A percentile compares a stretch with the other conserved stretches of the same genome.
These are phyloP conservation scores for Tenebrio molitor DNA, from an alignment of 1,140 invertebrate genomes.

Conservation along the genomic window DNA sequence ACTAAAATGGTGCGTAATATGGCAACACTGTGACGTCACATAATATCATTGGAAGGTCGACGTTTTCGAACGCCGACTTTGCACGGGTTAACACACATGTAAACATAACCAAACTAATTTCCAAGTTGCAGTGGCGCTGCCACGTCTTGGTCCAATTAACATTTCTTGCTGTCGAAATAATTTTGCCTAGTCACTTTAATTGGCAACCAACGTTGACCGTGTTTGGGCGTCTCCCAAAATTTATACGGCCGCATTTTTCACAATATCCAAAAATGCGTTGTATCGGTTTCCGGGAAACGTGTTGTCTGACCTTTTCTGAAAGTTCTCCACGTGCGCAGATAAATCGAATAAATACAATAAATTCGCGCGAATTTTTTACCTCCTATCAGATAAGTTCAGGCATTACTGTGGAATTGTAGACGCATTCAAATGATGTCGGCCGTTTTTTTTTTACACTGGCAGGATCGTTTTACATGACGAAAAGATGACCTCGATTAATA, in stretches of 20 bases:
- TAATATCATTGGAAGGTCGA: constrained; percentile 35
- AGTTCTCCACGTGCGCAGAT: constrained; percentile 33
- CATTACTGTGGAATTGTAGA: constrained; percentile 1
- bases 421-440: constrained; percentile 12
- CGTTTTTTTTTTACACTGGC: not conserved
- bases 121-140: constrained; percentile 7
- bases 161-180: not conserved
- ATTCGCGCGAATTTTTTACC: constrained; percentile 31
- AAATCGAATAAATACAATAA: constrained; percentile 26
- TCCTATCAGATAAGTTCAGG: not conserved
- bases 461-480: constrained; percentile 17
- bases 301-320: constrained; percentile 21
- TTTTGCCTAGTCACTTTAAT: constrained; percentile 10
- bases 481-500: constrained; percentile 39
- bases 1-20: constrained; percentile 40
- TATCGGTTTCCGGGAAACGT: not conserved
- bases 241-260: not conserved
- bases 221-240: not conserved
- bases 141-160: not conserved
- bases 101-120: constrained; percentile 25
- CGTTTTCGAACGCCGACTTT: constrained; percentile 23
- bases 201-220: not conserved
- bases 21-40: constrained; percentile 17
- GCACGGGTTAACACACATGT: constrained; percentile 24
- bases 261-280: constrained; percentile 3